Base-by-base conservation (phyloP, 2,888 invertebrate species). In the Nezara viridula region DNA sequence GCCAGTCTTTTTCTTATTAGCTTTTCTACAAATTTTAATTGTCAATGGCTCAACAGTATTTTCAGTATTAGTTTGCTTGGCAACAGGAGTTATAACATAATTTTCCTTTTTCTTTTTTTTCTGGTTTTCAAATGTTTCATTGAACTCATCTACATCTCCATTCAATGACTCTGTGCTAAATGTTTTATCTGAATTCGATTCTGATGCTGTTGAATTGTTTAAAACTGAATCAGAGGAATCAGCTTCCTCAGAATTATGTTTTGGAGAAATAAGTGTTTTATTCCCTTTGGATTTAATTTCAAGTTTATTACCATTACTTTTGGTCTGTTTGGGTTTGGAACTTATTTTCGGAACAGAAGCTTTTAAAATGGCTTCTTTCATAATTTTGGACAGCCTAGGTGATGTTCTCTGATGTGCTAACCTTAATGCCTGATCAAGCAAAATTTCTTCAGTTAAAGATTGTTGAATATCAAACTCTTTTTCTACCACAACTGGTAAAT, bases 381-480 rank as follows among this genome's bases (percentile, higher is more conserved):
- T 49, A 37, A 50, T 77, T 37, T 77, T 88, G 14, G 88, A 52
- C 27, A 88, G 24, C 49, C 88, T 47, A 85, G 88, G 88, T 85
- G 88, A 88, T 81, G 88, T 88, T 52, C 88, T 50, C 14, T 85
- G 88, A 52, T 85, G 88, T 16, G 88, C 88, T 9, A 88, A 32
- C 44, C 88, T 77, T 24, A 88, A 40, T 21, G 88, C 88, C 37
- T 88, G 88, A 40, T 88, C 88, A n/a, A 88, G 77, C 27, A 88
- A 88, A 52, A 88, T 88, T 40, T 88, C 88, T 81, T 88, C 88
- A 77, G 88, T 88, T 55, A 88, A 85, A 52, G 88, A 88, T 37
- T 88, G 88, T 44, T 88, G 88, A 77, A 88, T 88, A 81, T 88
- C 88, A 88, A 88, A 81, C 16, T 88, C 88, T 52, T 81, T 88